A percentile compares a stretch with the other conserved stretches of the same genome.
Evolutionary conservation across 2,797 vertebrate genomes (phyloP).

Genomic region (Notoglanidium macrostoma): DNA sequence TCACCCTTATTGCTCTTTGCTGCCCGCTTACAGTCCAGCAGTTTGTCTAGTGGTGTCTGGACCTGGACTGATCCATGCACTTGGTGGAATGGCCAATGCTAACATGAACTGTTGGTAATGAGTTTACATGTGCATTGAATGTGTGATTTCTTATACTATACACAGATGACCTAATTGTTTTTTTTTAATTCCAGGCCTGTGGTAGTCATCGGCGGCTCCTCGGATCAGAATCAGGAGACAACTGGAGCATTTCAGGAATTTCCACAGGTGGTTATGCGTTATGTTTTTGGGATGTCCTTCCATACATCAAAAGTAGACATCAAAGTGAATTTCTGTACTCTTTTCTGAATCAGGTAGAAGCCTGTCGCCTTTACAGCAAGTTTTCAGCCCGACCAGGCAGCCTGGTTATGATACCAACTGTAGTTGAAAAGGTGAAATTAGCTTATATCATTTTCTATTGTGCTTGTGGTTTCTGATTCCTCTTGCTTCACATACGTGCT

Average conservation of each 20-base stretch:
- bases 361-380: constrained; percentile 92
- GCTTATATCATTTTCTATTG: not conserved
- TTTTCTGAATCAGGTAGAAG: constrained; percentile 82
- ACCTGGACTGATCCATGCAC: constrained; percentile 90
- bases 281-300: not conserved
- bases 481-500: not conserved
- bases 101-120: constrained; percentile 94
- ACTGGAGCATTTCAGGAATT: constrained; percentile 98
- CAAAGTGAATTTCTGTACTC: not conserved
- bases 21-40: constrained; percentile 78
- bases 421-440: constrained; percentile 89
- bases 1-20: not conserved
- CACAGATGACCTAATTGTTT: not conserved
- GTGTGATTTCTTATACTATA: not conserved
- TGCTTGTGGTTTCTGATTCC: not conserved
- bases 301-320: not conserved
- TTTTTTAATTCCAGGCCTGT: constrained; percentile 81
- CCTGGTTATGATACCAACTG: constrained; percentile 83
- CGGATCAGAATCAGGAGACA: constrained; percentile 90
- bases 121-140: not conserved
- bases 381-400: constrained; percentile 88
- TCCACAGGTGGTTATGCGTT: constrained; percentile 82
- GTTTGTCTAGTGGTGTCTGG: constrained; percentile 94
- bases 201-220: constrained; percentile 92
- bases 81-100: constrained; percentile 96